Conservation (phyloP, 2,888 invertebrate species). For the Tipula helvola region DNA sequence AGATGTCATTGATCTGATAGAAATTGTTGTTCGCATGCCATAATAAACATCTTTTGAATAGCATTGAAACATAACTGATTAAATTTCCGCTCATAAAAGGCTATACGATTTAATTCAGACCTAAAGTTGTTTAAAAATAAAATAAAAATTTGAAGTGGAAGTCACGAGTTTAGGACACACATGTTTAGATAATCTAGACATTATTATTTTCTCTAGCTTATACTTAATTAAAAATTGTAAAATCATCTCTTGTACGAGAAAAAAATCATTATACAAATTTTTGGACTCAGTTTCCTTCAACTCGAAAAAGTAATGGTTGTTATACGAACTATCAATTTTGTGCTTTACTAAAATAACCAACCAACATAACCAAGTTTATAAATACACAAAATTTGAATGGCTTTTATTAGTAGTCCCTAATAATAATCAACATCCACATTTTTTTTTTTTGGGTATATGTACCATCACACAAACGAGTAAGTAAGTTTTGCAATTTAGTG, state of each 20-base stretch:
- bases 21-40: too few relatives aligned
- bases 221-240: neutral
- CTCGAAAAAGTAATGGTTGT: neutral
- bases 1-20: too few relatives aligned
- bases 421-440: neutral
- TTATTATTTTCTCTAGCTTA: too few relatives aligned
- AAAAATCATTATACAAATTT: neutral
- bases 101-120: too few relatives aligned
- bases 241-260: neutral
- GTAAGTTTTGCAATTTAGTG: neutral
- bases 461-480: neutral
- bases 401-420: neutral
- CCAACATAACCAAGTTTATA: neutral
- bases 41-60: too few relatives aligned
- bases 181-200: too few relatives aligned
- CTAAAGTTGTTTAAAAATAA: too few relatives aligned
- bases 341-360: neutral
- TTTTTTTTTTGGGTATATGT: neutral
- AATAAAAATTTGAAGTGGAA: too few relatives aligned
- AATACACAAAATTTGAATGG: neutral
- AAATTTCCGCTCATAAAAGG: too few relatives aligned
- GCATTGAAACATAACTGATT: too few relatives aligned
- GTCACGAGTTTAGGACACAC: too few relatives aligned
- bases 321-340: neutral
- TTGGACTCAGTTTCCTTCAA: neutral